Evolutionary conservation across 1,140 invertebrate species (phyloP).

Genomic region (Xylocopa sonorina): DNA sequence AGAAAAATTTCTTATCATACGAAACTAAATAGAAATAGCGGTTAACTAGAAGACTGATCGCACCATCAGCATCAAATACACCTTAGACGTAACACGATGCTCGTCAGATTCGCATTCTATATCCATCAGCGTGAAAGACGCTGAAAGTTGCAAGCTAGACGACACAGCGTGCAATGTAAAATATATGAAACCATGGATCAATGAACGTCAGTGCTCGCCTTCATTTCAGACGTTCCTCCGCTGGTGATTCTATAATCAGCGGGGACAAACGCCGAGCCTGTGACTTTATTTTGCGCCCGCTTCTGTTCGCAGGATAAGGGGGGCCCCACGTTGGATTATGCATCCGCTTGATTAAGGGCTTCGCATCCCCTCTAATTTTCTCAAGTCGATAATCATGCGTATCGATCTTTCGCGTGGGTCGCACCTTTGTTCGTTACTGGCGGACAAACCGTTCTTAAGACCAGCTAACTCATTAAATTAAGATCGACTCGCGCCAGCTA

Average conservation of each 20-base stretch:
- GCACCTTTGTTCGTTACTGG: slow-evolving; percentile 26
- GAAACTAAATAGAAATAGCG: no score
- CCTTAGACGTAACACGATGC: no score
- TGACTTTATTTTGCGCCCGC: neutral
- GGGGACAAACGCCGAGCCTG: neutral
- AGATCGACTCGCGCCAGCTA: neutral
- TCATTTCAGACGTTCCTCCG: slow-evolving; percentile 19
- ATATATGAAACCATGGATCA: slow-evolving; percentile 5
- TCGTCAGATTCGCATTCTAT: neutral
- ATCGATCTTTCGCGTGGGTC: slow-evolving; percentile 42
- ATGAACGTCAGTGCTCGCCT: slow-evolving; percentile 9
- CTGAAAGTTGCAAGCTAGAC: neutral
- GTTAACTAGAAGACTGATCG: no score
- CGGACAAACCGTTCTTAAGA: slow-evolving; percentile 6
- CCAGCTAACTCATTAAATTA: slow-evolving; percentile 37
- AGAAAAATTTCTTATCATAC: no score
- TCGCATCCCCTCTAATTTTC: slow-evolving; percentile 38
- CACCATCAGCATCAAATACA: no score
- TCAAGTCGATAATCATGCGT: slow-evolving; percentile 47
- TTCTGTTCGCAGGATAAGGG: neutral
- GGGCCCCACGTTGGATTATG: slow-evolving; percentile 24
- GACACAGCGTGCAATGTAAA: neutral
- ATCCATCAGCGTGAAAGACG: neutral
- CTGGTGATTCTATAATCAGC: slow-evolving; percentile 15
- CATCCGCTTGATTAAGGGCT: slow-evolving; percentile 45